A percentile compares a stretch with the other conserved stretches of the same genome.
These are phyloP conservation scores for Pseudoips prasinana DNA, from an alignment of 2,888 invertebrate genomes.

Conservation along the genomic window DNA sequence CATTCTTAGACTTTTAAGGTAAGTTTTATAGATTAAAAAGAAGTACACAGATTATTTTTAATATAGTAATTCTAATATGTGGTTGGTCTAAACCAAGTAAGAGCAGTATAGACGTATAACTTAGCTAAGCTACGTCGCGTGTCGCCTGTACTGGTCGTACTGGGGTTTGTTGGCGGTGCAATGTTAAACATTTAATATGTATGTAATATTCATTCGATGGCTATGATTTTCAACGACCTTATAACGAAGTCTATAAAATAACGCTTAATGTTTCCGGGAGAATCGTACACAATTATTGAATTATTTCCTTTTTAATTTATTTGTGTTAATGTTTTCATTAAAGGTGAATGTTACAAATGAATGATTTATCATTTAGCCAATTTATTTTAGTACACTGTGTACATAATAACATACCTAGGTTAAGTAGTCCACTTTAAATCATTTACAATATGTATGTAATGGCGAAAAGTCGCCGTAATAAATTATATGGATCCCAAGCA, in stretches of 20 bases:
- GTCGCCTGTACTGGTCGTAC: neutral
- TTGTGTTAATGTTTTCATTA: slow-evolving; percentile 46
- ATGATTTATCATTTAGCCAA: slow-evolving; percentile 62
- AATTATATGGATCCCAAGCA: slow-evolving; percentile 34
- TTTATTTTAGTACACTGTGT: slow-evolving; percentile 62
- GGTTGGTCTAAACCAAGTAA: slow-evolving; percentile 8
- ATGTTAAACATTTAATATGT: slow-evolving; percentile 36
- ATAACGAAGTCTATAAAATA: slow-evolving; percentile 21
- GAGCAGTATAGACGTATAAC: slow-evolving; percentile 9
- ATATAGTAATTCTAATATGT: slow-evolving; percentile 31
- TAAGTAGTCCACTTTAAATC: slow-evolving; percentile 65
- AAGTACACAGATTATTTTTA: slow-evolving; percentile 52
- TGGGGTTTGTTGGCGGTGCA: slow-evolving; percentile 28
- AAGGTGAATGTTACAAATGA: slow-evolving; percentile 66
- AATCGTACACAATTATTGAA: slow-evolving; percentile 30
- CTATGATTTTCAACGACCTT: slow-evolving; percentile 42
- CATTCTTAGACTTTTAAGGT: slow-evolving; percentile 63
- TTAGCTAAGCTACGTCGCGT: neutral
- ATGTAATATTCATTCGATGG: slow-evolving; percentile 32
- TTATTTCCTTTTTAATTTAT: slow-evolving; percentile 41
- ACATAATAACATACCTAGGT: slow-evolving; percentile 56
- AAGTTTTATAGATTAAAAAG: slow-evolving; percentile 51
- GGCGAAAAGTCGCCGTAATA: slow-evolving; percentile 32
- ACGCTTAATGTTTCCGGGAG: slow-evolving; percentile 25
- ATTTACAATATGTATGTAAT: slow-evolving; percentile 44